Conservation (phyloP, 2,113 vertebrate species). For the Synodontis membranacea region DNA sequence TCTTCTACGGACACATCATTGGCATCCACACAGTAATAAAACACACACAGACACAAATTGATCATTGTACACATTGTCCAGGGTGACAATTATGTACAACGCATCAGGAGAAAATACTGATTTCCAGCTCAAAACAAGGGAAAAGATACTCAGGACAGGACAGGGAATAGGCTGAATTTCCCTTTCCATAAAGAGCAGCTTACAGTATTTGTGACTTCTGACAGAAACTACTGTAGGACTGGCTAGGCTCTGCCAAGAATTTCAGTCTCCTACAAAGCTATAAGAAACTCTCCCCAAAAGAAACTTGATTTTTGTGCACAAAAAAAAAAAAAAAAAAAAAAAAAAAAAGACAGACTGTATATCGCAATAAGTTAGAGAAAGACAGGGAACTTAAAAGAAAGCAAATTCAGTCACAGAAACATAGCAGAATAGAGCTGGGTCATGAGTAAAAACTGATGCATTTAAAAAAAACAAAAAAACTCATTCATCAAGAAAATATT, state of each 20-base stretch:
- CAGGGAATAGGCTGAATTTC: background rate
- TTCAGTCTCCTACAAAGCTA: background rate
- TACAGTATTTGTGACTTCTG: background rate
- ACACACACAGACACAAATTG: constrained; percentile 22
- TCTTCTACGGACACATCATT: constrained; percentile 53
- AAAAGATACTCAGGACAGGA: background rate
- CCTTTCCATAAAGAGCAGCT: background rate
- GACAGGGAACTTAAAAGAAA: background rate
- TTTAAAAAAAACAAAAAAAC: too few species aligned
- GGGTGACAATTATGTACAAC: constrained; percentile 8
- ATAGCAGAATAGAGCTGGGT: background rate
- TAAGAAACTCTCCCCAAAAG: background rate
- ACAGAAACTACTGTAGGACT: background rate
- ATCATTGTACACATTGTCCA: constrained; percentile 22
- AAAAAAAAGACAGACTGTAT: too few species aligned
- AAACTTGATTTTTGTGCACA: background rate
- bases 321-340: too few species aligned
- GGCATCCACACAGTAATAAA: constrained; percentile 37
- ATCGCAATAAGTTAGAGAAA: background rate
- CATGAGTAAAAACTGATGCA: background rate
- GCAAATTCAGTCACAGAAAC: background rate
- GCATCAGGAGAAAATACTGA: background rate
- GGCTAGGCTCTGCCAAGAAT: background rate
- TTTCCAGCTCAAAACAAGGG: background rate
- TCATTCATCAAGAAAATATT: background rate